Conservation (phyloP, 2,113 vertebrate genomes). For the Cisticola juncidis region DNA sequence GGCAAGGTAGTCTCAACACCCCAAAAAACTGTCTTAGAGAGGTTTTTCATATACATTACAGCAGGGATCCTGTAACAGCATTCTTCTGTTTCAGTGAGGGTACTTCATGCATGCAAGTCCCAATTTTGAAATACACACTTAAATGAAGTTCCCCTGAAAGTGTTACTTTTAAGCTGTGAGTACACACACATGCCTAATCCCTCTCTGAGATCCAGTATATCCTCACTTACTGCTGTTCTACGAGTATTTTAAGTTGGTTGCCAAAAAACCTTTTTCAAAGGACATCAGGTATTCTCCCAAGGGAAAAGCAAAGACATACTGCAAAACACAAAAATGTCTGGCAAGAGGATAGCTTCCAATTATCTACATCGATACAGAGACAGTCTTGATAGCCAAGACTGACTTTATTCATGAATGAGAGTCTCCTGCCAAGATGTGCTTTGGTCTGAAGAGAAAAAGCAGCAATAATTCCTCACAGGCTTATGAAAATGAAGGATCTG, state of each 20-base stretch:
- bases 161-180: not conserved
- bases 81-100: not conserved
- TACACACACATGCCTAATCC: not conserved
- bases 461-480: not conserved
- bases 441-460: not conserved
- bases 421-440: not conserved
- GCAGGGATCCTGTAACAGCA: not conserved
- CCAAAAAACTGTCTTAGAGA: not conserved
- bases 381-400: not conserved
- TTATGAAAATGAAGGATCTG: not conserved
- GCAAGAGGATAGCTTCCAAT: not conserved
- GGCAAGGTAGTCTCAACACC: not conserved
- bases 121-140: not conserved
- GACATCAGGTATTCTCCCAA: not conserved
- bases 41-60: not conserved
- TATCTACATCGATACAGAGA: not conserved
- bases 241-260: not conserved
- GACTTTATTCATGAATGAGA: not conserved
- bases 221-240: not conserved
- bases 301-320: not conserved
- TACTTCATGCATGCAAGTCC: not conserved
- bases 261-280: not conserved
- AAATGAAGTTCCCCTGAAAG: not conserved
- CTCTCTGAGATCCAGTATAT: not conserved
- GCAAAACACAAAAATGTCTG: not conserved